These are phyloP conservation scores for Akabosia matsudoensis DNA, from an alignment of 1,140 invertebrate genomes.

Conservation along the genomic window DNA sequence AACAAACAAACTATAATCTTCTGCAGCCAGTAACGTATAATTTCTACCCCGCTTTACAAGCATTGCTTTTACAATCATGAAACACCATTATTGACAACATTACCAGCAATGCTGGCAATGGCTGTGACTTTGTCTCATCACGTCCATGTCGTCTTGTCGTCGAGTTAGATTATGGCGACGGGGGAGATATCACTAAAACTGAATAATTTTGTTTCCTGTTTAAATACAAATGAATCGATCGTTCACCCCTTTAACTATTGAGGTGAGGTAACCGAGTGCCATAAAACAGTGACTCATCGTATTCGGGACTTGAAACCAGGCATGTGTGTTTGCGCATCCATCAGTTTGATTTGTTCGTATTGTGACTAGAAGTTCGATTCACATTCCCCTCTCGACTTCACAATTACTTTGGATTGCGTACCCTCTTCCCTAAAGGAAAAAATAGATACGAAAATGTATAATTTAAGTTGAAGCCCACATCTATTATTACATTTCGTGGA, in stretches of 20 bases:
- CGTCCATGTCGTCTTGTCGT: background rate
- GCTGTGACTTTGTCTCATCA: background rate
- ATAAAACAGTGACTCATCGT: conserved; percentile 11
- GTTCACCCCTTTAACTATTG: background rate
- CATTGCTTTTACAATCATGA: too few relatives aligned
- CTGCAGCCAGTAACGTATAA: too few relatives aligned
- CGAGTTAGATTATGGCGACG: background rate
- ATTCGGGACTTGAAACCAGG: too few relatives aligned
- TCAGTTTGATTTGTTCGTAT: background rate
- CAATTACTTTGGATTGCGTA: too few relatives aligned
- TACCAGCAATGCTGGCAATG: too few relatives aligned
- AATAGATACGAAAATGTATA: background rate
- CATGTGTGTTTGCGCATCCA: too few relatives aligned
- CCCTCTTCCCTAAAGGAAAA: too few relatives aligned
- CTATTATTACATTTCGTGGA: background rate
- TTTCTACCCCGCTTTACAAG: too few relatives aligned
- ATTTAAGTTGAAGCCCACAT: background rate
- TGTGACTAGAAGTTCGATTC: too few relatives aligned
- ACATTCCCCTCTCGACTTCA: too few relatives aligned
- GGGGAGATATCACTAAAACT: background rate
- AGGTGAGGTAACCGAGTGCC: background rate
- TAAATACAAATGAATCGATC: background rate
- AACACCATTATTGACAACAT: too few relatives aligned
- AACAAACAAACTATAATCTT: too few relatives aligned
- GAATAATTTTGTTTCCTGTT: background rate